Evolutionary conservation across 53 echinoderm and acorn worm species (phyloP).

Genomic region (Temnopleurus reevesii): DNA sequence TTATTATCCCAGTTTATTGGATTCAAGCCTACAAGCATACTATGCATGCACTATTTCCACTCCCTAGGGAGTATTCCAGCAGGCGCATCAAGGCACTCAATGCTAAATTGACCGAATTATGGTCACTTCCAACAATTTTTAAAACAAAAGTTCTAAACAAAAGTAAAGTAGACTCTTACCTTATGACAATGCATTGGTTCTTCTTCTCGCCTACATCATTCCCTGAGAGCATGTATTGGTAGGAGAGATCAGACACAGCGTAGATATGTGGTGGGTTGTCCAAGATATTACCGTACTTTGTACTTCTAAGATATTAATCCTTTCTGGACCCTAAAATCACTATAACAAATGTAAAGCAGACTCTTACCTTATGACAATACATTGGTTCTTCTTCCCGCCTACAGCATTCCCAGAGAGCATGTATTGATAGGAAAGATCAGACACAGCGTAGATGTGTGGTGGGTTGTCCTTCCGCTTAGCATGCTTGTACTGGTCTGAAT

Average conservation of each 20-base stretch:
- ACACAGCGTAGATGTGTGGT: constrained; percentile 93
- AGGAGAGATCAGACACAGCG: constrained; percentile 87
- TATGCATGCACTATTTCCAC: no score
- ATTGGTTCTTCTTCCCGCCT: constrained; percentile 93
- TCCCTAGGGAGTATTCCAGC: no score
- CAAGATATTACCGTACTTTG: no score
- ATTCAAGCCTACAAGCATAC: no score
- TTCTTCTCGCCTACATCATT: constrained; percentile 86
- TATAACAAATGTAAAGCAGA: background rate
- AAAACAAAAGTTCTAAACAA: no score
- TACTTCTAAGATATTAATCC: no score
- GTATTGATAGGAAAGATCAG: constrained; percentile 86
- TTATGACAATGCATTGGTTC: constrained; percentile 98
- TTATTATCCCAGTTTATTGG: no score
- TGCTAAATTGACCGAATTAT: no score
- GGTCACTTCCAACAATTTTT: no score
- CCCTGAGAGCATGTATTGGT: constrained; percentile 87
- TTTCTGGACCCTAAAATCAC: no score
- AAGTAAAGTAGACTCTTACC: no score
- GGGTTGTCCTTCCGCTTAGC: constrained; percentile 76
- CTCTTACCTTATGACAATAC: constrained; percentile 95
- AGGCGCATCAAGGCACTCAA: no score
- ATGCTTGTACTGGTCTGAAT: constrained; percentile 76
- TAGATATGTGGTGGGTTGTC: constrained; percentile 93
- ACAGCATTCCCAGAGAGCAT: constrained; percentile 87